Conservation (phyloP, 2,113 vertebrate genomes). For the Cynopterus brachyotis region DNA sequence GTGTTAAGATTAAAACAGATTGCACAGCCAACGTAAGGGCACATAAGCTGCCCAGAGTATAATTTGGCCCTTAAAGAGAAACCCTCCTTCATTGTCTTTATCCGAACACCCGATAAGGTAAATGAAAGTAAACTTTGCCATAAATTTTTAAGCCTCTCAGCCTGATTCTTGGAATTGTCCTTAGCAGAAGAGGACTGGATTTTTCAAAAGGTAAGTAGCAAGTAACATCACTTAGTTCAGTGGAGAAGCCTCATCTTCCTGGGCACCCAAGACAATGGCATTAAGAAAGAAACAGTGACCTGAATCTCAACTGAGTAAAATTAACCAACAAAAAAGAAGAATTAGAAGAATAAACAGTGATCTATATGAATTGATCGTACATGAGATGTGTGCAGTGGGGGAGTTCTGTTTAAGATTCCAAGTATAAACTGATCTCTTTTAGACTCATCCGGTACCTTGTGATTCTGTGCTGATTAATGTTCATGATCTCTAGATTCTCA, state of each 20-base stretch:
- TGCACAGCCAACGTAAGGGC: constrained; percentile 31
- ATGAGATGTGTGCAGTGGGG: not conserved
- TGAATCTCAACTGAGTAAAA: not conserved
- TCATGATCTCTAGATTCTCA: not conserved
- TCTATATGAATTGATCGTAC: not conserved
- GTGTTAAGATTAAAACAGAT: constrained; percentile 79
- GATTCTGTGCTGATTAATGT: not conserved
- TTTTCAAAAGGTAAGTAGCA: constrained; percentile 77
- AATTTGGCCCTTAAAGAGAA: constrained; percentile 64
- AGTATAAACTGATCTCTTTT: not conserved
- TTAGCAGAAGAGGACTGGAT: not conserved
- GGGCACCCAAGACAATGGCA: not conserved
- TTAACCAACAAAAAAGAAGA: not conserved
- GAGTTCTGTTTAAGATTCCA: not conserved
- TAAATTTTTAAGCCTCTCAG: not conserved
- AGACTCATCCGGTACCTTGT: not conserved
- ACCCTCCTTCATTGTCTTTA: constrained; percentile 1
- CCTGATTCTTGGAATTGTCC: not conserved
- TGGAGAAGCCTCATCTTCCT: not conserved
- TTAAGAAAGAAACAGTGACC: not conserved
- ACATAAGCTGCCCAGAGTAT: not conserved
- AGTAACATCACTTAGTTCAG: not conserved
- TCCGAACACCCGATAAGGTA: not conserved
- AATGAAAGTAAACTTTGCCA: not conserved
- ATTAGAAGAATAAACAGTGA: not conserved